A percentile compares a stretch with the other conserved stretches of the same genome.
phyloP scores from a whole-genome alignment of 2,888 invertebrate genomes.

The Cryptocephalus moraei region DNA sequence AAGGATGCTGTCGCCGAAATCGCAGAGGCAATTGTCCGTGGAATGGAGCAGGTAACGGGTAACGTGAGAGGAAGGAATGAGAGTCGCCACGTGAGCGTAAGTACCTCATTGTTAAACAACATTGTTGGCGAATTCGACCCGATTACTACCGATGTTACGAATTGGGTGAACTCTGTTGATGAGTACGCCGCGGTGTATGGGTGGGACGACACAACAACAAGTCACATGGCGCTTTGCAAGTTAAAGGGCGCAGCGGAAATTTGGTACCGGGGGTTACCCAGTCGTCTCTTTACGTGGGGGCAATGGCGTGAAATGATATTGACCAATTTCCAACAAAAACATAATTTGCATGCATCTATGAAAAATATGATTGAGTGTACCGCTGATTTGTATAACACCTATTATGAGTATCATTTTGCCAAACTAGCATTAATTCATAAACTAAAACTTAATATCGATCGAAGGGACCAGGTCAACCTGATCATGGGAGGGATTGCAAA shows the following conservation, averaged over 20 bases:
- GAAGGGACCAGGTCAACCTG: too few species aligned
- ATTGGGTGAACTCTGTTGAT: slow-evolving; percentile 10
- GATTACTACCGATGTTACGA: slow-evolving; percentile 1
- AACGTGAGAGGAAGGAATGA: too few species aligned
- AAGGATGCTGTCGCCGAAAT: too few species aligned
- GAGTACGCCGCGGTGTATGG: slow-evolving; percentile 5
- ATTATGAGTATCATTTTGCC: slow-evolving; percentile 5
- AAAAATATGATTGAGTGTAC: slow-evolving; percentile 3
- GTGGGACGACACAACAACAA: slow-evolving; percentile 6
- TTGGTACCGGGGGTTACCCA: slow-evolving; percentile 7
- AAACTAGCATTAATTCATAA: slow-evolving; percentile 7
- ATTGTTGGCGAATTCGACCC: slow-evolving; percentile 9
- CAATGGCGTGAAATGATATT: slow-evolving; percentile 6
- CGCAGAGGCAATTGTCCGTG: too few species aligned
- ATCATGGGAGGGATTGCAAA: too few species aligned
- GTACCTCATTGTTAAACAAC: not conserved
- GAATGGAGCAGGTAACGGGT: too few species aligned
- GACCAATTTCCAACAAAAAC: slow-evolving; percentile 3
- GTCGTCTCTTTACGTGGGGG: slow-evolving; percentile 5
- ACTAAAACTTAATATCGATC: slow-evolving; percentile 2
- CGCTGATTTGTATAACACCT: not conserved
- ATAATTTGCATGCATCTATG: slow-evolving; percentile 5
- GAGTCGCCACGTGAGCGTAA: too few species aligned
- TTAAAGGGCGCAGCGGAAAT: slow-evolving; percentile 6
- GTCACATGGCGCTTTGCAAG: slow-evolving; percentile 7